phyloP scores from a whole-genome alignment of 2,888 invertebrate species.

The Coelopa pilipes region DNA sequence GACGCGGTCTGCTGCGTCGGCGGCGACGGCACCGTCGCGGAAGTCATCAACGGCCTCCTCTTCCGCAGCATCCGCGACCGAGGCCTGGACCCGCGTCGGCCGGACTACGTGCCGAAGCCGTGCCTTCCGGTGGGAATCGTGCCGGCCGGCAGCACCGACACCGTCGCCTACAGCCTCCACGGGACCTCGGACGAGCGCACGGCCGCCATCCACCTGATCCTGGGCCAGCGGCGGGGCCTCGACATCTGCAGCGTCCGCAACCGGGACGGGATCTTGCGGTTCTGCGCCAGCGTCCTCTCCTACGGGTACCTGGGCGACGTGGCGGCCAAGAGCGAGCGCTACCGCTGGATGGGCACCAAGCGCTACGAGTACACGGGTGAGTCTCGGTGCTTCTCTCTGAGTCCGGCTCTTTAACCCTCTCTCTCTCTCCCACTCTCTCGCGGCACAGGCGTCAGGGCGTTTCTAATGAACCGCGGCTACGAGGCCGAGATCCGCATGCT shows the following conservation, averaged over 20 bases:
- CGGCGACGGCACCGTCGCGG: conserved; percentile 88
- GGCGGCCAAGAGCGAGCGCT: conserved; percentile 80
- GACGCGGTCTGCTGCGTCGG: conserved; percentile 84
- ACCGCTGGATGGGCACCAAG: conserved; percentile 87
- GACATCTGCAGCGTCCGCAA: conserved; percentile 79
- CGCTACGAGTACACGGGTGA: conserved; percentile 82
- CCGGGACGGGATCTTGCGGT: conserved; percentile 72
- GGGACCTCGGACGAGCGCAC: conserved; percentile 84
- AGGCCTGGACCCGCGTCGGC: conserved; percentile 55
- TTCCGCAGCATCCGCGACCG: conserved; percentile 69
- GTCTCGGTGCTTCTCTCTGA: conserved; percentile 28
- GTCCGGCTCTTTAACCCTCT: too few species aligned
- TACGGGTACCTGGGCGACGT: conserved; percentile 90
- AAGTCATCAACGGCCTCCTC: conserved; percentile 79
- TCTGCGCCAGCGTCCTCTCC: conserved; percentile 81
- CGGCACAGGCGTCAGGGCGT: conserved; percentile 70
- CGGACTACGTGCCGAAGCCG: conserved; percentile 62
- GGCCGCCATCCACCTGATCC: conserved; percentile 82
- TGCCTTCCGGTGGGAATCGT: conserved; percentile 70
- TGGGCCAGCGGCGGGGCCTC: conserved; percentile 78
- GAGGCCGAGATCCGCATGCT: conserved; percentile 73
- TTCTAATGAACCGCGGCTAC: conserved; percentile 73
- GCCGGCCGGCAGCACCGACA: conserved; percentile 82
- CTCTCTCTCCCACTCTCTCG: too few species aligned
- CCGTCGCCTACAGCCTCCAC: conserved; percentile 81